A percentile compares a stretch with the other conserved stretches of the same genome.
Conservation (phyloP, 2,113 vertebrate species). For the Myotis brandtii region DNA sequence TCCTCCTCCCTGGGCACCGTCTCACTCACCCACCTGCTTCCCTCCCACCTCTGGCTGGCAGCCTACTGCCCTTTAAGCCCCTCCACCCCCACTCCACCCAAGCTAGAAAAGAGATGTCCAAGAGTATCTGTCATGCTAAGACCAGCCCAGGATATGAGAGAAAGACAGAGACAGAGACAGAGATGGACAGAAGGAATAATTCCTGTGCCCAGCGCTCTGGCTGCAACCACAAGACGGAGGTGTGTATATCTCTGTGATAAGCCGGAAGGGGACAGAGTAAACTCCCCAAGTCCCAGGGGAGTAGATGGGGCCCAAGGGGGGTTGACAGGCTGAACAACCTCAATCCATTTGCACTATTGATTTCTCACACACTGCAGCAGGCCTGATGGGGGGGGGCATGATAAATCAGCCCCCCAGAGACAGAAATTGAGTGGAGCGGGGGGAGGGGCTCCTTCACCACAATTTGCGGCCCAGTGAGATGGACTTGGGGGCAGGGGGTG, state of each 20-base stretch:
- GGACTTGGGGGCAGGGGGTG: not conserved
- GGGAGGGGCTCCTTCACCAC: constrained; percentile 15
- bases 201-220: not conserved
- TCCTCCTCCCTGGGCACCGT: not conserved
- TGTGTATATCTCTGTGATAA: not conserved
- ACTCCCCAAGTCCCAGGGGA: constrained; percentile 62
- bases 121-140: constrained; percentile 65
- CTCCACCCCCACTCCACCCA: constrained; percentile 56
- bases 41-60: constrained; percentile 67
- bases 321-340: constrained; percentile 55
- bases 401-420: constrained; percentile 70
- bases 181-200: not conserved
- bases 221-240: not conserved
- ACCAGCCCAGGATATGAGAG: constrained; percentile 36
- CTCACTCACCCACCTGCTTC: constrained; percentile 64
- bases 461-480: constrained; percentile 22
- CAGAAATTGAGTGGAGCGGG: not conserved
- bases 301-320: constrained; percentile 37
- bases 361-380: constrained; percentile 85
- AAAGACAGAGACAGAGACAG: not conserved
- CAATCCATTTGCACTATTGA: constrained; percentile 83
- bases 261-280: not conserved
- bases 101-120: constrained; percentile 69
- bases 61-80: constrained; percentile 58
- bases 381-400: constrained; percentile 48